Base-by-base conservation (phyloP, 2,113 vertebrate genomes). In the Menura novaehollandiae region DNA sequence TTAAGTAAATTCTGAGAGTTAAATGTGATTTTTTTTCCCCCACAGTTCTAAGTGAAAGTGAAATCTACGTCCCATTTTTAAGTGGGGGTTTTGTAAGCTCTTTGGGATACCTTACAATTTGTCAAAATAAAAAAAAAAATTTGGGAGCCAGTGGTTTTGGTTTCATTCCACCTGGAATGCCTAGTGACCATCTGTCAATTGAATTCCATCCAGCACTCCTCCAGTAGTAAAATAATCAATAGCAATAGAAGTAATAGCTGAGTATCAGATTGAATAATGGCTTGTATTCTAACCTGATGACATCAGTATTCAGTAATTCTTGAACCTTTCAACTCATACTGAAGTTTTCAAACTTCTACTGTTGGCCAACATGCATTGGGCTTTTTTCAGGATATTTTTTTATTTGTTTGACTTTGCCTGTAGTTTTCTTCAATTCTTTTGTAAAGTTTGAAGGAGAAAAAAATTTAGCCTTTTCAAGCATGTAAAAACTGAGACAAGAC, bases 211-310 rank as follows among this genome's bases (percentile, higher is more conserved):
- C 87, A 95, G 66, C 53, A 60, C 14, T 95, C 41, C 66, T 79
- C 14, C 37, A 28, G 85, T 53, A 91, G 88, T 85, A 89, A 95
- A 95, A 95, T 69, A 90, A 96, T 96, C 91, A 94, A 96, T 94
- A 95, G 71, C 67, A 96, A 88, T 83, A 95, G 78, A 88, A 88
- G 72, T 95, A 97, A 94, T 82, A 96, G 75, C 87, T 80, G 56
- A 91, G 67, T 63, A 96, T 94, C 78, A 95, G 93, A 91, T 73
- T 95, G 90, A 95, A 91, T 95, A 73, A 96, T 73, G 72, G 46
- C 74, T 93, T 80, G 53, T 88, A 91, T 91, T 85, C 87, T 96
- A 97, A 94, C 78, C 82, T 89, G 91, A 69, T 96, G 89, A 95
- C 93, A 96, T 91, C 59, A 91, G 78, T 89, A 85, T 91, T 91